These are phyloP conservation scores for Nanger granti DNA, from an alignment of 2,113 vertebrate species.

Conservation along the genomic window DNA sequence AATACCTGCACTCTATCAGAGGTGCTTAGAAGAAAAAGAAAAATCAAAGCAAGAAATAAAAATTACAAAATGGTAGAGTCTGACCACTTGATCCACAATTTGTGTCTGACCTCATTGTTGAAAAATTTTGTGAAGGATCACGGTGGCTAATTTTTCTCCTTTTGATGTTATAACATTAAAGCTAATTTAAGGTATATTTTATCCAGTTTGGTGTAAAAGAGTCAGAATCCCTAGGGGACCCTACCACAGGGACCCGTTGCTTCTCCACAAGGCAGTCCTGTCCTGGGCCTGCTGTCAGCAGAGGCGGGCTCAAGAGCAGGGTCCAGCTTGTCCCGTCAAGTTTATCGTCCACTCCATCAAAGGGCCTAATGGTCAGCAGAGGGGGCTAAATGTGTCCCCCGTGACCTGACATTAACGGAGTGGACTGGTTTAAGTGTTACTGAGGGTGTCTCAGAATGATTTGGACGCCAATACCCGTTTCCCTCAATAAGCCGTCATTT, in stretches of 20 bases:
- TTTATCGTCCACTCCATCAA: slow-evolving; percentile 84
- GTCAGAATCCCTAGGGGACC: neutral
- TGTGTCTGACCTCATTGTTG: neutral
- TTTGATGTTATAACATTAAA: neutral
- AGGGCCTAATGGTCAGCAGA: slow-evolving; percentile 81
- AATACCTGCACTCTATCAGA: slow-evolving; percentile 34
- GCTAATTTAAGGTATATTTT: slow-evolving; percentile 33
- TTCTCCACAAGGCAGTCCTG: slow-evolving; percentile 3
- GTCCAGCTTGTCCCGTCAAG: slow-evolving; percentile 75
- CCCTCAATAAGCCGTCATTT: slow-evolving; percentile 80
- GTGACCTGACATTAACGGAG: slow-evolving; percentile 81
- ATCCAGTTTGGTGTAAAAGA: slow-evolving; percentile 6
- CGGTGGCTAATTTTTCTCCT: neutral
- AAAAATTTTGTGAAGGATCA: neutral
- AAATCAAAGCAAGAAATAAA: slow-evolving; percentile 41
- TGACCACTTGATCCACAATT: neutral
- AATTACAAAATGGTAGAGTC: slow-evolving; percentile 20
- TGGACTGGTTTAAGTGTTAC: slow-evolving; percentile 82
- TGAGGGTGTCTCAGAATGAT: slow-evolving; percentile 79
- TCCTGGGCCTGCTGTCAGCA: neutral
- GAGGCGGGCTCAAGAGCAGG: neutral
- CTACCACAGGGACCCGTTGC: neutral
- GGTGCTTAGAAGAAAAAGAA: slow-evolving; percentile 37
- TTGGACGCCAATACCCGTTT: slow-evolving; percentile 82
- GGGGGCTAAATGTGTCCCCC: slow-evolving; percentile 77